phyloP scores from a whole-genome alignment of 2,888 invertebrate species.

The Acrobasis suavella region DNA sequence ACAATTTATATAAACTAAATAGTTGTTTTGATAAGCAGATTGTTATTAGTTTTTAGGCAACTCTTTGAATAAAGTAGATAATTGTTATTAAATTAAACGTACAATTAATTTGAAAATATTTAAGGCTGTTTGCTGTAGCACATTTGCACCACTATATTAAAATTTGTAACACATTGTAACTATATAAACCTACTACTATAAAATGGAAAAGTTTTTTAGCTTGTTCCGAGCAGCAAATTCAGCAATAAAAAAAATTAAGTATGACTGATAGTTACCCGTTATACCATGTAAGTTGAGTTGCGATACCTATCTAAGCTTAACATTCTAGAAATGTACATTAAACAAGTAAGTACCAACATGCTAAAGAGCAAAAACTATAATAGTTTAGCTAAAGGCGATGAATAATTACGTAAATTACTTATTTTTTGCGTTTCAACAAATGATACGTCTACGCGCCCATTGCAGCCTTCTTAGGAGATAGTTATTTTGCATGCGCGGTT shows the following conservation, averaged over 20 bases:
- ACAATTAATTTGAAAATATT: no score
- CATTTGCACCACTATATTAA: no score
- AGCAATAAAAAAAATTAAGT: no score
- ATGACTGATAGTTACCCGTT: no score
- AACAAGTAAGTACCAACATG: not conserved
- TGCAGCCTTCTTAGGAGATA: not conserved
- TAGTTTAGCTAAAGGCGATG: constrained; percentile 19
- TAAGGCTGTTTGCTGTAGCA: no score
- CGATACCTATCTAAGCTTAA: not conserved
- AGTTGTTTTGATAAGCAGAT: not conserved
- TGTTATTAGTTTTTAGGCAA: no score
- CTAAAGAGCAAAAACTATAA: constrained; percentile 1
- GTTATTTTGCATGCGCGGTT: constrained; percentile 21
- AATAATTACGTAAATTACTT: constrained; percentile 12
- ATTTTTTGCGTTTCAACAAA: constrained; percentile 11
- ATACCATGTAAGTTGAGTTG: not conserved
- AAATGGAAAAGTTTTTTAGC: no score
- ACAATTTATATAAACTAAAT: not conserved
- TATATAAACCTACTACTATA: no score
- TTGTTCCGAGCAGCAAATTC: no score
- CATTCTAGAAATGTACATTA: not conserved
- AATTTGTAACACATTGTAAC: no score
- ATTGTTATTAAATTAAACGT: no score
- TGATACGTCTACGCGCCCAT: not conserved
- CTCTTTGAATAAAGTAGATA: no score